A percentile compares a stretch with the other conserved stretches of the same genome.
phyloP scores from a whole-genome alignment of 2,797 vertebrate species.

The Chiloscyllium punctatum region DNA sequence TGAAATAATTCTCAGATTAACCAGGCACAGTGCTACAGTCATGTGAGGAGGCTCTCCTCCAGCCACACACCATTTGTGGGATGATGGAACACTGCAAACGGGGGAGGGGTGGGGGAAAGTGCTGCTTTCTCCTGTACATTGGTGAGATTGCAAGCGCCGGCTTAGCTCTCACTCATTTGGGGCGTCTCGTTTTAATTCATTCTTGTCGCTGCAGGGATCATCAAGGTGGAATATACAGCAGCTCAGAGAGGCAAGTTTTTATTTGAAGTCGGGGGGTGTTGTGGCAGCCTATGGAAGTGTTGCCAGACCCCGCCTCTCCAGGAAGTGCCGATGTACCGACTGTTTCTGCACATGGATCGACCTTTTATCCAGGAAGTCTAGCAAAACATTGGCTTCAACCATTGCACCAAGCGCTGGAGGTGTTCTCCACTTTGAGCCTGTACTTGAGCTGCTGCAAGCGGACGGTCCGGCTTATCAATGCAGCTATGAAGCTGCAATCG shows the following conservation, averaged over 20 bases:
- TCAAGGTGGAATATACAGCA: background rate
- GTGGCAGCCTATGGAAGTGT: background rate
- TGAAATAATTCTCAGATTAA: background rate
- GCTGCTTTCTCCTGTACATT: background rate
- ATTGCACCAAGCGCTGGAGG: background rate
- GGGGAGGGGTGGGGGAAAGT: background rate
- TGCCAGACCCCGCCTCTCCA: conserved; percentile 36
- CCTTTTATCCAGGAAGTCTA: conserved; percentile 59
- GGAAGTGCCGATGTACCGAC: background rate
- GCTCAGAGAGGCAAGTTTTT: background rate
- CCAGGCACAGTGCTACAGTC: background rate
- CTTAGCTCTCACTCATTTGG: background rate
- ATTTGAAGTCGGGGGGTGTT: background rate
- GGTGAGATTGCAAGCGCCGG: too few relatives aligned
- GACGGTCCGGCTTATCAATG: background rate
- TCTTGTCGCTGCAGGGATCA: background rate
- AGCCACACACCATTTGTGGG: background rate
- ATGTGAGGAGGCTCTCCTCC: background rate
- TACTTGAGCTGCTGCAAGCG: background rate
- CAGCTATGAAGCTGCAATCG: background rate
- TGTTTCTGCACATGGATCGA: conserved; percentile 48
- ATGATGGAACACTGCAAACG: background rate
- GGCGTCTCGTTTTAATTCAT: background rate
- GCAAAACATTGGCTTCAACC: conserved; percentile 52
- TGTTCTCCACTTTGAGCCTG: background rate